A percentile compares a stretch with the other conserved stretches of the same genome.
phyloP scores from a whole-genome alignment of 2,113 vertebrate species.

The Lanius collurio region DNA sequence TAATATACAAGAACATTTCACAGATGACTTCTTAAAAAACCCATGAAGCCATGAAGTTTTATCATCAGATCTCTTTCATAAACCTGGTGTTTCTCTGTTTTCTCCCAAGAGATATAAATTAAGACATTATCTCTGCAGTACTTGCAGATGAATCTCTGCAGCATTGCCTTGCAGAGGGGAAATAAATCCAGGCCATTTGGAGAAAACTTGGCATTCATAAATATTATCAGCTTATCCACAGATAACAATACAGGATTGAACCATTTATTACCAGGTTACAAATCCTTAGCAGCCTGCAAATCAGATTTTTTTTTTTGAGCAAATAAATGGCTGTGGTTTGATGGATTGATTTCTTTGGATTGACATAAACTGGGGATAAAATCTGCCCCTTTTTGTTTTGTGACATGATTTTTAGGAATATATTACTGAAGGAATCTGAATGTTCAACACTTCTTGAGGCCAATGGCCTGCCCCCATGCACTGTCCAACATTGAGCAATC shows the following conservation, averaged over 20 bases:
- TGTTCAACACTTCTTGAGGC: not conserved
- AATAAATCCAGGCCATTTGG: constrained; percentile 34
- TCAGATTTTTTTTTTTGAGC: not conserved
- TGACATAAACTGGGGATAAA: not conserved
- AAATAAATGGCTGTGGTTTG: not conserved
- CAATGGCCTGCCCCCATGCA: not conserved
- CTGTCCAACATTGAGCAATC: not conserved
- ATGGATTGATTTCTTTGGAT: not conserved
- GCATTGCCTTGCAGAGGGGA: not conserved
- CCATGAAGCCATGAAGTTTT: not conserved
- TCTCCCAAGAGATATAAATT: constrained; percentile 7
- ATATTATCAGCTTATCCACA: not conserved
- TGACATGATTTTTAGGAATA: not conserved
- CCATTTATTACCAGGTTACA: not conserved
- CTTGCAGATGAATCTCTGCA: not conserved
- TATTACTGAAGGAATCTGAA: not conserved
- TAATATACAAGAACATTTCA: constrained; percentile 9
- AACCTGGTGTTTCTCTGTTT: constrained; percentile 7
- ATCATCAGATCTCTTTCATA: not conserved
- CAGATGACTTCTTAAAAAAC: constrained; percentile 22
- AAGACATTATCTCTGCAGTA: constrained; percentile 11
- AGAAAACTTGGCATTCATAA: not conserved
- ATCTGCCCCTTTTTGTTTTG: not conserved
- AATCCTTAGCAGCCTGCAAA: not conserved
- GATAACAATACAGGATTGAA: not conserved